These are phyloP conservation scores for Standfussiana lucernea DNA, from an alignment of 2,888 invertebrate species.

Conservation along the genomic window DNA sequence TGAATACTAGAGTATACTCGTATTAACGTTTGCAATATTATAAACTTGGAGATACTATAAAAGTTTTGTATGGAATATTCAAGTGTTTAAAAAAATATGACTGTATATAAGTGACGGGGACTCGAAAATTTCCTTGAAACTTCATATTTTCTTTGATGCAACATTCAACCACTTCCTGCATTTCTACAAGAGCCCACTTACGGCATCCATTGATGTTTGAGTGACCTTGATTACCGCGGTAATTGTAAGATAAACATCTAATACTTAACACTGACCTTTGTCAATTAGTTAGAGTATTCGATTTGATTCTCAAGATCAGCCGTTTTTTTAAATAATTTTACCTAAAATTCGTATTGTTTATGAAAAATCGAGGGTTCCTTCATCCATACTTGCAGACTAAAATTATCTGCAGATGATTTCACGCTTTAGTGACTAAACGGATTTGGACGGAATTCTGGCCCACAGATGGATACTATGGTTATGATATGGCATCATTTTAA, in stretches of 20 bases:
- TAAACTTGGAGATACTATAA: too few species aligned
- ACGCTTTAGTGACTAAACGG: background rate
- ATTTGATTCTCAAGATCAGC: conserved; percentile 72
- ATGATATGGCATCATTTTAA: background rate
- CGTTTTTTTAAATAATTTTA: conserved; percentile 30
- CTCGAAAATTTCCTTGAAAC: conserved; percentile 42
- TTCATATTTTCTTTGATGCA: conserved; percentile 39
- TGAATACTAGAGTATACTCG: background rate
- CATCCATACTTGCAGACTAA: background rate
- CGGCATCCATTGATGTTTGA: conserved; percentile 66
- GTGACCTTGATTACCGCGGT: conserved; percentile 80
- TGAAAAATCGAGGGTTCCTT: conserved; percentile 13
- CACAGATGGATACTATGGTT: background rate
- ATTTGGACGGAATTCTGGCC: background rate
- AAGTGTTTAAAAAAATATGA: background rate
- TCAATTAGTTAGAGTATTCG: conserved; percentile 79
- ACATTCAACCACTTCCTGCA: conserved; percentile 39
- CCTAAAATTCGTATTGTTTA: background rate
- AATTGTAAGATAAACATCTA: conserved; percentile 83
- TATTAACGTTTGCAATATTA: background rate
- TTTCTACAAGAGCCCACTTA: conserved; percentile 42
- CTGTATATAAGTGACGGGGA: background rate
- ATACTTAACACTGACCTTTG: conserved; percentile 83
- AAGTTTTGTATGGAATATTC: background rate
- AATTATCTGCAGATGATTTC: background rate